Base-by-base conservation (phyloP, 1,140 invertebrate genomes). In the Panulirus ornatus region DNA sequence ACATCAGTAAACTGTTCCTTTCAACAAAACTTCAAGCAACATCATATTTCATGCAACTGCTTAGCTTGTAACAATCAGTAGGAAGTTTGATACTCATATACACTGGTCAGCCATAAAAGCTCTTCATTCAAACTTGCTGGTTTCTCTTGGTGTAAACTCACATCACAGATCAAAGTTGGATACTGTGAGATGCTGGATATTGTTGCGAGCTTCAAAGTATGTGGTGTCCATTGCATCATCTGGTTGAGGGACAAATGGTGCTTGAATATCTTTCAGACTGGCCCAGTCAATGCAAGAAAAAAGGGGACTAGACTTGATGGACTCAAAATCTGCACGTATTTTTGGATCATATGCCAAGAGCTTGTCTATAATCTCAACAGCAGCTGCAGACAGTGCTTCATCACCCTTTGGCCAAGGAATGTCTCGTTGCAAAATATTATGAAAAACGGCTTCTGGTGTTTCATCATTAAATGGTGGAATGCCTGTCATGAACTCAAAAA, bases 401-500 rank as follows among this genome's bases (percentile, higher is more conserved):
- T 98, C 96, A 34, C 95, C 97, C 92, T 97, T 96, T 0, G 98
- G 98, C 98, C 98, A 98, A 92, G 97, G 96, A 92, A 98, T 95
- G 93, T 97, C 97, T 95, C 96, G 95, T 54, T 96, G 96, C 0
- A 99, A 94, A 93, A 99, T 99, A 94, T 99, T 99, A 63, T 96
- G 95, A 94, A 99, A 99, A n/a, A 99, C 97, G 79, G 96, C 95
- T 93, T 98, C 97, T 1, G 97, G 96, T 14, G 97, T 98, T 92
- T 97, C 96, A 94, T 99, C 98, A 93, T 98, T 98, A 93, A 99
- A 99, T 0, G 98, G 98, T 1, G 98, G 97, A 73, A 98, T 95
- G 22, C 98, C 98, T 0, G 98, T 98, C 93, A 98, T 96, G 93
- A 99, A 99, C 94, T 99, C 98, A 94, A 97, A 99, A 6, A 99